These are phyloP conservation scores for Caradrina kadenii DNA, from an alignment of 2,888 invertebrate genomes.

Conservation along the genomic window DNA sequence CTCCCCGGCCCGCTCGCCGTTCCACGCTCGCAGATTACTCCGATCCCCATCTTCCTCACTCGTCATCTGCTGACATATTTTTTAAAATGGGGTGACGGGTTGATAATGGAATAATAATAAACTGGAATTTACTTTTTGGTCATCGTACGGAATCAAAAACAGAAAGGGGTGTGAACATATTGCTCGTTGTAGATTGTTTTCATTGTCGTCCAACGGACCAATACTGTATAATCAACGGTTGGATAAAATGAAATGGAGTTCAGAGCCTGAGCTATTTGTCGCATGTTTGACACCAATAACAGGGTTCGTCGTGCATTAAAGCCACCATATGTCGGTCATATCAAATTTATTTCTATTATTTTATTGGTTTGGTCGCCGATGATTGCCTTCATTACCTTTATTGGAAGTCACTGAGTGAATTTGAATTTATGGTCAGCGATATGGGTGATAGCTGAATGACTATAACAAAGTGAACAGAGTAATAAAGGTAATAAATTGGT, in stretches of 20 bases:
- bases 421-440: conserved; percentile 88
- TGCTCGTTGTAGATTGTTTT: conserved; percentile 85
- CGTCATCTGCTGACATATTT: conserved; percentile 90
- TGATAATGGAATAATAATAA: conserved; percentile 90
- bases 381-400: conserved; percentile 90
- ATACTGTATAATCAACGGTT: conserved; percentile 89
- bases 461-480: conserved; percentile 87
- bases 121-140: conserved; percentile 90
- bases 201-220: conserved; percentile 87
- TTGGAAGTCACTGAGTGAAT: conserved; percentile 89
- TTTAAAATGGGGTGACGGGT: conserved; percentile 88
- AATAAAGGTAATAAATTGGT: conserved; percentile 87
- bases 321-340: conserved; percentile 90
- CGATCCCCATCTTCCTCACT: conserved; percentile 79
- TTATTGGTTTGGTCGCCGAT: conserved; percentile 87
- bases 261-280: conserved; percentile 87
- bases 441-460: conserved; percentile 87
- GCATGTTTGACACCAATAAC: conserved; percentile 91
- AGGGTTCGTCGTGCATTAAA: conserved; percentile 88
- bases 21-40: conserved; percentile 78
- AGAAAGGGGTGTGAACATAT: conserved; percentile 90
- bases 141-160: conserved; percentile 87
- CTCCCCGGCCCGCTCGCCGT: conserved; percentile 70
- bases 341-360: conserved; percentile 91
- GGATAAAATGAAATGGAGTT: conserved; percentile 87